Percentiles rank a stretch among this genome's conserved stretches.
Evolutionary conservation across 2,888 invertebrate species (phyloP).

Genomic region (Volucella bombylans): DNA sequence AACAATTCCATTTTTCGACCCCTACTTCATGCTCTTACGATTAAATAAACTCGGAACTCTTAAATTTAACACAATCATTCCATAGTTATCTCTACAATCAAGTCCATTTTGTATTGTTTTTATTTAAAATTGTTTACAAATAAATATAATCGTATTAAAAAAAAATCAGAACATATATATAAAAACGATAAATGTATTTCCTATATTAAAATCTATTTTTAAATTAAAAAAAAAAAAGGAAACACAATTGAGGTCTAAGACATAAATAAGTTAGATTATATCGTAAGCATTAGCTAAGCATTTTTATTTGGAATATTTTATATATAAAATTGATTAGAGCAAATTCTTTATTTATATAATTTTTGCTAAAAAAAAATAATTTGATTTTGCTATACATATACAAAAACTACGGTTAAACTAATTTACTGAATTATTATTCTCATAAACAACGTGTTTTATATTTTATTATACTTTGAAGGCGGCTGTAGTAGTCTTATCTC

Average conservation of each 20-base stretch:
- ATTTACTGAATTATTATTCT: conserved; percentile 6
- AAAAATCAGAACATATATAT: conserved; percentile 4
- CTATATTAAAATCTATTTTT: conserved; percentile 21
- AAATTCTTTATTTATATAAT: conserved; percentile 2
- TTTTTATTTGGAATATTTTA: conserved; percentile 60
- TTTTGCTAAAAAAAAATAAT: not conserved
- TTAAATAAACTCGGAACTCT: not conserved
- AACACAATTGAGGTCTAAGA: not conserved
- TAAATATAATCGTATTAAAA: conserved; percentile 49
- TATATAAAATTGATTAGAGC: conserved; percentile 50
- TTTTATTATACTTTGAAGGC: not conserved
- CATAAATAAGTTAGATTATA: conserved; percentile 60
- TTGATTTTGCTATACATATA: conserved; percentile 48
- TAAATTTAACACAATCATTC: not conserved
- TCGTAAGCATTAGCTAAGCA: conserved; percentile 48
- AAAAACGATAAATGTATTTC: not conserved
- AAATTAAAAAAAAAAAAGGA: not conserved
- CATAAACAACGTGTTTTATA: not conserved
- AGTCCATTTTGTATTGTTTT: not conserved
- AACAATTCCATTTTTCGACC: no score
- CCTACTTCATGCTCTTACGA: no score
- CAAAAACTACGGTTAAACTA: conserved; percentile 54
- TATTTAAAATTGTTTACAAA: conserved; percentile 51
- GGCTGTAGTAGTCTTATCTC: not conserved
- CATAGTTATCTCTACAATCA: not conserved